Evolutionary conservation across 2,113 vertebrate genomes (phyloP).

Genomic region (Ictalurus furcatus): DNA sequence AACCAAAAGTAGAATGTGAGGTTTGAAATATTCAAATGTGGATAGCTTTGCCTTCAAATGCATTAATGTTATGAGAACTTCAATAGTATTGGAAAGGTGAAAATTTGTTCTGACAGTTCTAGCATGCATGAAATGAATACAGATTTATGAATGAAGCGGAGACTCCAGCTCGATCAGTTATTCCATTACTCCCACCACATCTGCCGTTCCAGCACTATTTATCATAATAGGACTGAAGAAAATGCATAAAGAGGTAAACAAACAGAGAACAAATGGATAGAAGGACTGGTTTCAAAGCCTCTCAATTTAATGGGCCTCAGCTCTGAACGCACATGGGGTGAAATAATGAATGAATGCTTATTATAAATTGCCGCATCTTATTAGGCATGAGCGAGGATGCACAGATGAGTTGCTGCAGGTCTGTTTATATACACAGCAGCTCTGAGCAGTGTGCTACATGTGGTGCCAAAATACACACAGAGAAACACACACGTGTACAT

Average conservation of each 20-base stretch:
- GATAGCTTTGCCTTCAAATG: too few relatives aligned
- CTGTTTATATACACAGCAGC: neutral
- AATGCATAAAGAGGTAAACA: constrained; percentile 43
- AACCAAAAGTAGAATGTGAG: neutral
- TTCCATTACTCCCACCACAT: constrained; percentile 43
- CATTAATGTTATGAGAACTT: neutral
- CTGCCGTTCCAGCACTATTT: constrained; percentile 30
- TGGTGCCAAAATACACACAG: neutral
- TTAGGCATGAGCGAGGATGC: constrained; percentile 16
- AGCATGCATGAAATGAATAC: neutral
- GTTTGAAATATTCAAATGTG: neutral
- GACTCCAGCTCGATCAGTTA: constrained; percentile 43
- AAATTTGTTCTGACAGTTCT: neutral
- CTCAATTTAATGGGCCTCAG: constrained; percentile 19
- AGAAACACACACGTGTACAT: constrained; percentile 1
- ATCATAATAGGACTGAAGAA: constrained; percentile 37
- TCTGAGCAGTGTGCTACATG: neutral
- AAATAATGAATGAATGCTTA: constrained; percentile 36
- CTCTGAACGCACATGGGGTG: neutral
- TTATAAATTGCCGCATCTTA: constrained; percentile 23
- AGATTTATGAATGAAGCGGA: constrained; percentile 16
- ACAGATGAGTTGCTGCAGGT: constrained; percentile 19
- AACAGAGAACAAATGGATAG: constrained; percentile 37
- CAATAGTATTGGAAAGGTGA: neutral
- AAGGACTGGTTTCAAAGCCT: constrained; percentile 29